Evolutionary conservation across 2,888 invertebrate species (phyloP).

Genomic region (Acronicta alni): DNA sequence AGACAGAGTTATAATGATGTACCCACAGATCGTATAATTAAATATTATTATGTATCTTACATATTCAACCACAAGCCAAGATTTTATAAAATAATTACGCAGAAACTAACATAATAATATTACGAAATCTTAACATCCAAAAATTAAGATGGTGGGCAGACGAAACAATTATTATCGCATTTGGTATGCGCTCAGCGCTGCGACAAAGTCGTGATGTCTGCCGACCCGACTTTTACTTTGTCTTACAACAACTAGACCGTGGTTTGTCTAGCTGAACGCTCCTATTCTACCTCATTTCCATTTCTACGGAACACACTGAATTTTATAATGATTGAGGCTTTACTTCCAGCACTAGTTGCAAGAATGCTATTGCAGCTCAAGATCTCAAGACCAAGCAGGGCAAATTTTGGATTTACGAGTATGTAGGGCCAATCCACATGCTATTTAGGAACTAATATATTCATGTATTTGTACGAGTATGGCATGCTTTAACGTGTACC

Average conservation of each 20-base stretch:
- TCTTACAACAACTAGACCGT: conserved; percentile 62
- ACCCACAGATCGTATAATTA: no score
- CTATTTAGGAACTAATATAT: no score
- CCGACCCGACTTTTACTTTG: conserved; percentile 61
- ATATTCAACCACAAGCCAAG: no score
- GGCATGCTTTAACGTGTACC: no score
- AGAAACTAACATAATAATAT: neutral
- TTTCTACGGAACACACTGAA: conserved; percentile 52
- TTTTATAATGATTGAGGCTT: conserved; percentile 44
- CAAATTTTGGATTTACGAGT: no score
- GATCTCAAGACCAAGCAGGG: neutral
- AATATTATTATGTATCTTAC: no score
- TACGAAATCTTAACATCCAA: conserved; percentile 8
- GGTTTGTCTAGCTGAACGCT: conserved; percentile 58
- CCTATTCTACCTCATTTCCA: conserved; percentile 55
- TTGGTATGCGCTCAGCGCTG: conserved; percentile 47
- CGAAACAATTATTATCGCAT: conserved; percentile 52
- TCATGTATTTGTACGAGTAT: no score
- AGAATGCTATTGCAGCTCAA: neutral
- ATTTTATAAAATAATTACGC: neutral
- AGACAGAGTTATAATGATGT: no score
- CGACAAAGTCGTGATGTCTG: conserved; percentile 56
- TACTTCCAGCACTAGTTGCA: conserved; percentile 8
- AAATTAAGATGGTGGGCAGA: conserved; percentile 21
- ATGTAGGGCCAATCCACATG: no score